Conservation (phyloP, 2,888 invertebrate genomes). For the Andricus quercusramuli region DNA sequence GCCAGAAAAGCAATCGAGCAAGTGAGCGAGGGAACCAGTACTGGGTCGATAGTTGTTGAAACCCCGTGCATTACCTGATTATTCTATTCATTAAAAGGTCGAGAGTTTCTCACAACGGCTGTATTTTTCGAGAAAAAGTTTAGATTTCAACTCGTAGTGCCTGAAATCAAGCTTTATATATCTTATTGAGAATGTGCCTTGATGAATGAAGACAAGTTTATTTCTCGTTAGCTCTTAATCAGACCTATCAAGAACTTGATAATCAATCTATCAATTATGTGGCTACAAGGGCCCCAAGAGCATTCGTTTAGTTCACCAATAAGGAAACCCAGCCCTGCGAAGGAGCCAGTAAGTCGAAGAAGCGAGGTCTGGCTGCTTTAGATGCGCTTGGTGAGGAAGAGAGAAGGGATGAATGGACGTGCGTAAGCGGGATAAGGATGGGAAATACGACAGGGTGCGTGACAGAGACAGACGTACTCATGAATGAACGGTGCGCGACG, state of each 20-base stretch:
- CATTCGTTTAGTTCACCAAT: conserved; percentile 36
- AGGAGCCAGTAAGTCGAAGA: conserved; percentile 20
- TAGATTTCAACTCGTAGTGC: neutral
- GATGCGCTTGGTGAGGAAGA: conserved; percentile 47
- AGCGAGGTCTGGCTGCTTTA: conserved; percentile 46
- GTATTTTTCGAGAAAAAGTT: neutral
- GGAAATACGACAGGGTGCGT: conserved; percentile 41
- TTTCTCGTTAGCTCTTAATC: conserved; percentile 25
- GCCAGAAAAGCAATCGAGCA: conserved; percentile 46
- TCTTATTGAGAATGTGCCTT: neutral
- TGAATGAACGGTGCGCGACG: conserved; percentile 72
- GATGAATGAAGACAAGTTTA: conserved; percentile 38
- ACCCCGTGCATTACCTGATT: conserved; percentile 48
- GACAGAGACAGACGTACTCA: conserved; percentile 64
- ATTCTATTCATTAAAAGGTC: conserved; percentile 43
- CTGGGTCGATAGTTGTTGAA: conserved; percentile 26
- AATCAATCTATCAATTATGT: conserved; percentile 34
- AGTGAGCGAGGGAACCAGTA: conserved; percentile 4
- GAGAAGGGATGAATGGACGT: conserved; percentile 73
- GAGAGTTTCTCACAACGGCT: conserved; percentile 28
- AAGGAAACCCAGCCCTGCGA: conserved; percentile 27
- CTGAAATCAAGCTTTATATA: neutral
- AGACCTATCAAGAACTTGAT: conserved; percentile 24
- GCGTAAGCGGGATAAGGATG: conserved; percentile 64
- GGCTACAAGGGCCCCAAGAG: conserved; percentile 5